phyloP scores from a whole-genome alignment of 2,113 vertebrate species.

The Mobula birostris region DNA sequence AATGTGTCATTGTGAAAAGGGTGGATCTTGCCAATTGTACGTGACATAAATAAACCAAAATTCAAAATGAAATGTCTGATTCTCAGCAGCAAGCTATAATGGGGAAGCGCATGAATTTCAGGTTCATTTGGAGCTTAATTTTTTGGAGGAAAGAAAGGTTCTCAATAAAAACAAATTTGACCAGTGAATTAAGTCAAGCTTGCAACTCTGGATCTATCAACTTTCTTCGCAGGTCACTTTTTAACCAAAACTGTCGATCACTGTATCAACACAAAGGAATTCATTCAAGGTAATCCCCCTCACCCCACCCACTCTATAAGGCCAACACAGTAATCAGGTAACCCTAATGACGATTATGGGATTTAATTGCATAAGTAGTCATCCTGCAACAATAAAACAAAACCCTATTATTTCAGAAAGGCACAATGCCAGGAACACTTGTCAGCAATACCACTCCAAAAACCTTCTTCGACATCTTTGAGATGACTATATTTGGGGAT shows the following conservation, averaged over 20 bases:
- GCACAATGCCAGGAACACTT: neutral
- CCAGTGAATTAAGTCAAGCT: neutral
- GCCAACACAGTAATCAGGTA: neutral
- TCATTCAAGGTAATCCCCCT: neutral
- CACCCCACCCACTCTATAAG: neutral
- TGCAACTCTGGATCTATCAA: neutral
- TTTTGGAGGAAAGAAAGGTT: neutral
- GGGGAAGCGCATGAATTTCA: neutral
- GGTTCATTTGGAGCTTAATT: neutral
- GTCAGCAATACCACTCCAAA: neutral
- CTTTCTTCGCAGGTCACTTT: neutral
- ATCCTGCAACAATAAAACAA: neutral
- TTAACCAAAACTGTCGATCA: neutral
- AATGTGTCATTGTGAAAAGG: neutral
- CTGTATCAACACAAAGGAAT: neutral
- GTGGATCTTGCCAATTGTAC: neutral
- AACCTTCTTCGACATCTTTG: neutral
- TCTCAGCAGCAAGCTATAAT: neutral
- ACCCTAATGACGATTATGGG: neutral
- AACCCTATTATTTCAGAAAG: conserved; percentile 19
- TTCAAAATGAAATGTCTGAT: neutral
- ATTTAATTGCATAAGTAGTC: conserved; percentile 8
- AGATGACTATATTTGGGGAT: too few species aligned
- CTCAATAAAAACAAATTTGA: neutral
- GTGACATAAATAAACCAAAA: neutral